A percentile compares a stretch with the other conserved stretches of the same genome.
Conservation (phyloP, 1,140 invertebrate genomes). For the Drosophila suzukii region DNA sequence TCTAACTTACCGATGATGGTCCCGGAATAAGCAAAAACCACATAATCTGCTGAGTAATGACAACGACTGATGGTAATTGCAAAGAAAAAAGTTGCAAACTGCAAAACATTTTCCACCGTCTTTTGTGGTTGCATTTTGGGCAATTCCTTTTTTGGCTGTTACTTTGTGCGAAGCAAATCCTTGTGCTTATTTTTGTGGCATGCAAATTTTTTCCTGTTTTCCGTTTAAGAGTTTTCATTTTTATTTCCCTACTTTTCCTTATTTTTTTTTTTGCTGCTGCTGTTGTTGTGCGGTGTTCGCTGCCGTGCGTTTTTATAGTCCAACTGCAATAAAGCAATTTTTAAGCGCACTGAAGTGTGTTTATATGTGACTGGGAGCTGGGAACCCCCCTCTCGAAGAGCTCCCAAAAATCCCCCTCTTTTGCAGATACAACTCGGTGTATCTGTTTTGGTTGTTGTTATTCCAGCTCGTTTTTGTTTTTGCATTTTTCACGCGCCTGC, state of each 20-base stretch:
- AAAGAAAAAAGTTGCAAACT: conserved; percentile 28
- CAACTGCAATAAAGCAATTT: conserved; percentile 82
- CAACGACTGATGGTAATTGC: conserved; percentile 63
- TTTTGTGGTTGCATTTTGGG: conserved; percentile 49
- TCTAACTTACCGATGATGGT: conserved; percentile 40
- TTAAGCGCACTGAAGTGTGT: conserved; percentile 82
- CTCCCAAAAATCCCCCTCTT: conserved; percentile 7
- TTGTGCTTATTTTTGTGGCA: conserved; percentile 78
- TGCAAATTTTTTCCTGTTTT: conserved; percentile 77
- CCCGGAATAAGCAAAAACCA: conserved; percentile 30
- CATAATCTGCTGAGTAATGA: conserved; percentile 62
- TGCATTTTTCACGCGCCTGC: conserved; percentile 81
- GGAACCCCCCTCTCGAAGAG: conserved; percentile 1
- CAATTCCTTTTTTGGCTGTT: conserved; percentile 52
- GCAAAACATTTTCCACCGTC: conserved; percentile 63
- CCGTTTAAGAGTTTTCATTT: conserved; percentile 48
- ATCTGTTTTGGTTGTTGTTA: conserved; percentile 55
- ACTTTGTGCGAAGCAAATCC: conserved; percentile 65
- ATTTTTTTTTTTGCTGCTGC: conserved; percentile 7
- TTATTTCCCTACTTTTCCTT: conserved; percentile 41
- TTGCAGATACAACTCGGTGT: conserved; percentile 44
- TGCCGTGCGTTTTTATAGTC: conserved; percentile 82
- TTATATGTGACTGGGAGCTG: conserved; percentile 80
- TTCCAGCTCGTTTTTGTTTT: conserved; percentile 44
- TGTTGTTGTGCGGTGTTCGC: conserved; percentile 26